phyloP scores from a whole-genome alignment of 2,797 vertebrate species.

The Protonibea diacanthus region DNA sequence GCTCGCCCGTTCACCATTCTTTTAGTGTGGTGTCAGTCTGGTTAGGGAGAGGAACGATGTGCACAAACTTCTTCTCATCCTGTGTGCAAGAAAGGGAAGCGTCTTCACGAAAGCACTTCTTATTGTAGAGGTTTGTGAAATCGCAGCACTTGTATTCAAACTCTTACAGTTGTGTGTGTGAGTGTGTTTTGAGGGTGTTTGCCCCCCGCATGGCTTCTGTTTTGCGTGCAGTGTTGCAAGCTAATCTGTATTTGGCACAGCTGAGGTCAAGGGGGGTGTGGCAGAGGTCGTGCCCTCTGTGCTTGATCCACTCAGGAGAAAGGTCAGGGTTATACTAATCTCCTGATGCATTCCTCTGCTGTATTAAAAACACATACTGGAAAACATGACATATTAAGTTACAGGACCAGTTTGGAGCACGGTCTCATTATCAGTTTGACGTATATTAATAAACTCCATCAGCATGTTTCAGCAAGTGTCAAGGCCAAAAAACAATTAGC shows the following conservation, averaged over 20 bases:
- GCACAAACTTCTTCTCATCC: background rate
- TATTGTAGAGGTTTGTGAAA: conserved; percentile 14
- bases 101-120: background rate
- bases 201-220: conserved; percentile 22
- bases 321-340: conserved; percentile 51
- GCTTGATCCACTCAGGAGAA: conserved; percentile 62
- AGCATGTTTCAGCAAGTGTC: background rate
- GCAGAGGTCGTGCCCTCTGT: conserved; percentile 24
- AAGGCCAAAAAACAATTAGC: background rate
- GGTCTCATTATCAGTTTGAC: conserved; percentile 1
- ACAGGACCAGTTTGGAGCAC: background rate
- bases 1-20: background rate
- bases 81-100: conserved; percentile 6
- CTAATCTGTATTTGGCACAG: conserved; percentile 68
- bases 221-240: conserved; percentile 50
- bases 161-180: background rate
- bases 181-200: conserved; percentile 36
- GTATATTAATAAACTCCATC: background rate
- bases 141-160: background rate
- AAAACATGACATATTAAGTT: conserved; percentile 37
- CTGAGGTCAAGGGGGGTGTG: conserved; percentile 43
- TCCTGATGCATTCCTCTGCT: conserved; percentile 45
- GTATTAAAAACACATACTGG: conserved; percentile 29
- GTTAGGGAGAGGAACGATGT: background rate
- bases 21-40: conserved; percentile 3